phyloP scores from a whole-genome alignment of 2,797 vertebrate genomes.

The Manis pentadactyla region DNA sequence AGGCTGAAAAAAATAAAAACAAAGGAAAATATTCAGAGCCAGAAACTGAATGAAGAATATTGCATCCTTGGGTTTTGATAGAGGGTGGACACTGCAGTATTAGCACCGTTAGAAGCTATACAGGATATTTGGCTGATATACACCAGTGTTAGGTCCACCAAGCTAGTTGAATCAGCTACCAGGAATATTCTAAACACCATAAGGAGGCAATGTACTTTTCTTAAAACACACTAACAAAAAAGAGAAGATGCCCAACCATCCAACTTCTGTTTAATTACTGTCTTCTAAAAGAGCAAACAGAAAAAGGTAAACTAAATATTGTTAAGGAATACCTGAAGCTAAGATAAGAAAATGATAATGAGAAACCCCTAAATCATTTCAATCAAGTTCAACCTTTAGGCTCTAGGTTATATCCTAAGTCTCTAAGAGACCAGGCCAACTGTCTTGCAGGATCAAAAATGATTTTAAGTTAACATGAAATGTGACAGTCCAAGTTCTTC shows the following conservation, averaged over 20 bases:
- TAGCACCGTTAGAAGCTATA: background rate
- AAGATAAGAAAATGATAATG: background rate
- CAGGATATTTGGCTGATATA: background rate
- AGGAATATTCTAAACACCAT: background rate
- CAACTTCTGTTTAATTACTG: background rate
- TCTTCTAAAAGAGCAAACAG: background rate
- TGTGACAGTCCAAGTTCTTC: background rate
- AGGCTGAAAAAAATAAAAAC: background rate
- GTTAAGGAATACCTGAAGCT: background rate
- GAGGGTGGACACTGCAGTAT: background rate
- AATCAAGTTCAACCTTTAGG: background rate
- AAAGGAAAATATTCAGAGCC: slow-evolving; percentile 20
- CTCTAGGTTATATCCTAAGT: background rate
- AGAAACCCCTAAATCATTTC: background rate
- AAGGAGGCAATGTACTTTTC: background rate
- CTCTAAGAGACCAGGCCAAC: background rate
- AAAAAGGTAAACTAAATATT: background rate
- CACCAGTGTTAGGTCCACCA: background rate
- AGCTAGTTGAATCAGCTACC: background rate
- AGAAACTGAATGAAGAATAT: slow-evolving; percentile 51
- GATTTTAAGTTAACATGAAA: background rate
- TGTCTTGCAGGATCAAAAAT: background rate
- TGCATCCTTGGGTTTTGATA: background rate
- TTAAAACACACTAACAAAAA: slow-evolving; percentile 8
- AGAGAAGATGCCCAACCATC: background rate